Evolutionary conservation across 2,888 invertebrate genomes (phyloP).

Genomic region (Drosophila rellima): DNA sequence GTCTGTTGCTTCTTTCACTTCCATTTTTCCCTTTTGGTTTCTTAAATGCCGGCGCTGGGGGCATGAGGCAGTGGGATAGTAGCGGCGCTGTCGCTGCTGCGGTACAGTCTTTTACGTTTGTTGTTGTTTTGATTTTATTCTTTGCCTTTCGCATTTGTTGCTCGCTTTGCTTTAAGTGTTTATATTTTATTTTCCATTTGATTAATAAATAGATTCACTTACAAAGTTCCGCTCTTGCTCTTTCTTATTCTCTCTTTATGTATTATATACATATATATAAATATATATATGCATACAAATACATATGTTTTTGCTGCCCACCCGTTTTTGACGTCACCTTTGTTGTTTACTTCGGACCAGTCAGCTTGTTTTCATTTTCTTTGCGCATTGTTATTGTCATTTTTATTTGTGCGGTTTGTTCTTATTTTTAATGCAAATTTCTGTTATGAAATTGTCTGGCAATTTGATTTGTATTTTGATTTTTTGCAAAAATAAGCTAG

Average conservation of each 20-base stretch:
- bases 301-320: slow-evolving; percentile 19
- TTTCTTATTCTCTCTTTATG: slow-evolving; percentile 10
- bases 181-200: slow-evolving; percentile 62
- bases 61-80: slow-evolving; percentile 21
- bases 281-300: not conserved
- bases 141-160: slow-evolving; percentile 44
- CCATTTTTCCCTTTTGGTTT: slow-evolving; percentile 66
- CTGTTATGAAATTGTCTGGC: slow-evolving; percentile 78
- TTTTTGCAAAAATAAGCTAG: slow-evolving; percentile 65
- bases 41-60: slow-evolving; percentile 42
- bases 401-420: slow-evolving; percentile 31
- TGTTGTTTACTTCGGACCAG: slow-evolving; percentile 75
- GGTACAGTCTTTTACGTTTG: slow-evolving; percentile 70
- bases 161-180: slow-evolving; percentile 49
- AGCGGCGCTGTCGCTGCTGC: slow-evolving; percentile 37
- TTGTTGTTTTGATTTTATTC: slow-evolving; percentile 62
- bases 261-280: slow-evolving; percentile 2
- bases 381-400: slow-evolving; percentile 53
- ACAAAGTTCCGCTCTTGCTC: slow-evolving; percentile 58
- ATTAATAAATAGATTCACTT: slow-evolving; percentile 74
- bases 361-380: slow-evolving; percentile 71
- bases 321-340: slow-evolving; percentile 78
- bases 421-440: slow-evolving; percentile 66
- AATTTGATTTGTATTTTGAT: slow-evolving; percentile 68
- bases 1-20: slow-evolving; percentile 72